Percentiles rank a stretch among this genome's conserved stretches.
These are phyloP conservation scores for Momotus momota DNA, from an alignment of 2,797 vertebrate species.

Conservation along the genomic window DNA sequence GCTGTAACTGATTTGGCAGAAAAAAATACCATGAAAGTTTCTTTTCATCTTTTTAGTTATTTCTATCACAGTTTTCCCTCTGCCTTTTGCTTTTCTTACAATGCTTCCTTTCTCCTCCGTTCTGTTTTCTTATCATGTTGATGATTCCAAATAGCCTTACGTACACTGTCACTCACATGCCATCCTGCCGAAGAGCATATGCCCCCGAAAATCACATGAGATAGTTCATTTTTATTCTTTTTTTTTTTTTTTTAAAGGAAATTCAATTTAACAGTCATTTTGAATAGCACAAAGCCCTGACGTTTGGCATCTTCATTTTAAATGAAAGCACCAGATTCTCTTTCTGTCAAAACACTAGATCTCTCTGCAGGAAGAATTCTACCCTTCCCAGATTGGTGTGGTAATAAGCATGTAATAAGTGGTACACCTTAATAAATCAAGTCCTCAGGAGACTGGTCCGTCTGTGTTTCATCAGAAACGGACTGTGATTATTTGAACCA, in stretches of 20 bases:
- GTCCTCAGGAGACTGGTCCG: constrained; percentile 8
- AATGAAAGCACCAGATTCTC: constrained; percentile 58
- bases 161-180: constrained; percentile 58
- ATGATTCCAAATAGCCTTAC: constrained; percentile 36
- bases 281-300: constrained; percentile 21
- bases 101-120: constrained; percentile 24
- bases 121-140: constrained; percentile 22
- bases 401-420: constrained; percentile 30
- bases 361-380: neutral
- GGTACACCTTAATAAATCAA: constrained; percentile 55
- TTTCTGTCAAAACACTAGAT: constrained; percentile 67
- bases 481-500: constrained; percentile 56
- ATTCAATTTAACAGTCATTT: constrained; percentile 73
- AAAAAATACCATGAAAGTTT: neutral
- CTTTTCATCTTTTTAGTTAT: constrained; percentile 7
- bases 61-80: neutral
- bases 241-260: constrained; percentile 40
- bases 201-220: neutral
- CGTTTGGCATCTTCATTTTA: constrained; percentile 48
- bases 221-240: constrained; percentile 31
- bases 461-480: constrained; percentile 56
- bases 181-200: constrained; percentile 45
- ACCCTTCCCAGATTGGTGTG: neutral
- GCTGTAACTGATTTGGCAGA: neutral
- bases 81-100: constrained; percentile 5